Base-by-base conservation (phyloP, 2,888 invertebrate genomes). In the Odontothrips loti region DNA sequence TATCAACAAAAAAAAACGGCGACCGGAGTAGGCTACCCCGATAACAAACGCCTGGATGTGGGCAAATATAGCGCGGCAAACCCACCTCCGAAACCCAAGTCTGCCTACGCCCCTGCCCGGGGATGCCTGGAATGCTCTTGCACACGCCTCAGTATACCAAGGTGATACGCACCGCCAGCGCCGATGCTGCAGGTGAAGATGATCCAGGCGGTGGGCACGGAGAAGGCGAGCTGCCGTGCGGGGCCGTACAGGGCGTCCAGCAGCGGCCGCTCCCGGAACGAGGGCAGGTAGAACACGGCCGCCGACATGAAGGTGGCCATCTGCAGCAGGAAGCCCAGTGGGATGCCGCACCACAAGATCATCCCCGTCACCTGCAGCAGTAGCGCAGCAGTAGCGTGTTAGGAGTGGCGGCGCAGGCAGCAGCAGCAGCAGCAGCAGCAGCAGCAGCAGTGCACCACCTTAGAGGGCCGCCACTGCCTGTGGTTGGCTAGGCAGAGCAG, bases 401-500 rank as follows among this genome's bases (percentile, higher is more conserved):
- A n/a, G n/a, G n/a, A n/a, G n/a, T n/a, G n/a, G n/a, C n/a, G n/a
- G n/a, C n/a, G n/a, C n/a, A n/a, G n/a, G n/a, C n/a, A n/a, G n/a
- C n/a, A n/a, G n/a, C n/a, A n/a, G n/a, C n/a, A n/a, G n/a, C n/a
- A n/a, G n/a, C n/a, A n/a, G n/a, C n/a, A n/a, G n/a, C n/a, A n/a
- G n/a, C n/a, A n/a, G n/a, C n/a, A n/a, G n/a, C n/a, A n/a, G n/a
- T n/a, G n/a, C n/a, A 43, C 34, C 23, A 68, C 68, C 68, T 68
- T n/a, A 11, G 68, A 23, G 23, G 68, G 68, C 23, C 23, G 68
- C 68, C 68, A 68, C 68, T 68, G 11, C 4, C 23, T 6, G 11
- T 11, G 68, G 23, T 9, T 79, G 51, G 81, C 82, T 47, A 82
- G 78, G 81, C 79, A 83, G 48, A 81, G 63, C 58, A 81, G 80